Conservation (phyloP, 2,888 invertebrate species). For the Myopa testacea region DNA sequence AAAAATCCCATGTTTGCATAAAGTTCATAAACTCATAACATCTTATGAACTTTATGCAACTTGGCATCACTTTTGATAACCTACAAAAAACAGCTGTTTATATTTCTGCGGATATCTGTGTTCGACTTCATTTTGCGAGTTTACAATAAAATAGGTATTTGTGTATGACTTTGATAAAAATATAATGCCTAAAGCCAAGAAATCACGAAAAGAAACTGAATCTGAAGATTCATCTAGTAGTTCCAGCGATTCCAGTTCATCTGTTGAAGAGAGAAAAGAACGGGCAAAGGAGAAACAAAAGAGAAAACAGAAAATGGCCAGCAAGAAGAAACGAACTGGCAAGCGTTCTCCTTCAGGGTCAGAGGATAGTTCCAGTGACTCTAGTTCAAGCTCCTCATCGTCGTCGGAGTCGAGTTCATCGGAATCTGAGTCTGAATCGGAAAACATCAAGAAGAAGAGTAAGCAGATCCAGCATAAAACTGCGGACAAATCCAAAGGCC, state of each 20-base stretch:
- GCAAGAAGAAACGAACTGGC: constrained; percentile 12
- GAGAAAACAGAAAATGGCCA: constrained; percentile 8
- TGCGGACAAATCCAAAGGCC: background rate
- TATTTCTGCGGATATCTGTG: background rate
- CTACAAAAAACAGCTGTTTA: constrained; percentile 29
- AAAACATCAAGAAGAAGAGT: constrained; percentile 30
- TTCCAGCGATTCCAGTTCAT: constrained; percentile 37
- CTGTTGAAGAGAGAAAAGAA: constrained; percentile 40
- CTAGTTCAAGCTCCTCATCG: constrained; percentile 30
- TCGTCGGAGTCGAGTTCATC: constrained; percentile 31
- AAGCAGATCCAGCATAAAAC: background rate
- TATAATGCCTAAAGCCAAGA: constrained; percentile 49
- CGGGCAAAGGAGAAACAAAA: constrained; percentile 38
- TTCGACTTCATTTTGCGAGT: background rate
- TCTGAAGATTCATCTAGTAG: constrained; percentile 39
- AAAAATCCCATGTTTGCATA: no score
- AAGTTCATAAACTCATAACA: no score
- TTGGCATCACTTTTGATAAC: constrained; percentile 38
- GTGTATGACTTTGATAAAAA: background rate
- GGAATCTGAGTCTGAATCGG: constrained; percentile 18
- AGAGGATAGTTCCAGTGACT: constrained; percentile 29
- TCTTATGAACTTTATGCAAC: background rate
- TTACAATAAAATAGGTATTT: background rate
- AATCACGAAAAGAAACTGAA: constrained; percentile 41
- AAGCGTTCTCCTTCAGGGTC: constrained; percentile 24